phyloP scores from a whole-genome alignment of 1,140 invertebrate species.

The Mamestra configurata region DNA sequence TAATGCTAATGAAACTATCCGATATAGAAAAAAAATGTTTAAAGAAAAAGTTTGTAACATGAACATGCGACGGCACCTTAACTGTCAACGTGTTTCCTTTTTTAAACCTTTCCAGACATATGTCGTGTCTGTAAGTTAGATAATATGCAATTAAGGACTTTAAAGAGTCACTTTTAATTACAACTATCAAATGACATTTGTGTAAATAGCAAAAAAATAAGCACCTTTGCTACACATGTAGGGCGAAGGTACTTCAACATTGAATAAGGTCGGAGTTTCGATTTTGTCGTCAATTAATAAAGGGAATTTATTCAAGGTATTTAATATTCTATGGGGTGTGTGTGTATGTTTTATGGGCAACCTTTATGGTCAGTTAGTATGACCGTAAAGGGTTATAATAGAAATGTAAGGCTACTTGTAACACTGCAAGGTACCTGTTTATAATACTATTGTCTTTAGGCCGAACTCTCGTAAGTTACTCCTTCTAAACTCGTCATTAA shows the following conservation, averaged over 20 bases:
- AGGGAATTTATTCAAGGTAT: conserved; percentile 6
- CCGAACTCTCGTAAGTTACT: no score
- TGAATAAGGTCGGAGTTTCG: neutral
- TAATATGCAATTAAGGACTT: conserved; percentile 58
- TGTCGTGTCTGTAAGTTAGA: conserved; percentile 52
- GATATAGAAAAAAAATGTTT: conserved; percentile 6
- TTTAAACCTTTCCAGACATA: conserved; percentile 47
- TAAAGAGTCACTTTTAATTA: conserved; percentile 61
- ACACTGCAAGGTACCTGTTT: neutral
- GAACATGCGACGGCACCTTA: conserved; percentile 34
- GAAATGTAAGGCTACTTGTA: neutral
- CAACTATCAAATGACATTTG: conserved; percentile 50
- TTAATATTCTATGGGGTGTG: conserved; percentile 16
- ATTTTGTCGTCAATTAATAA: conserved; percentile 12
- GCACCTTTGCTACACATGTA: conserved; percentile 42
- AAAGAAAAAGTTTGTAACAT: neutral
- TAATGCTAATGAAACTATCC: conserved; percentile 18
- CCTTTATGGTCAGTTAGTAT: neutral
- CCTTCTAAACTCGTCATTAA: no score
- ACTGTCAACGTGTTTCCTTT: conserved; percentile 47
- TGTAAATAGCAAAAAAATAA: conserved; percentile 41
- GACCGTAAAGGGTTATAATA: neutral
- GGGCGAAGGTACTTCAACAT: neutral
- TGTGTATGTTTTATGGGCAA: conserved; percentile 12
- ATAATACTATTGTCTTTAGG: no score